Percentiles rank a stretch among this genome's conserved stretches.
Conservation (phyloP, 2,888 invertebrate genomes). For the Desoria tigrina region DNA sequence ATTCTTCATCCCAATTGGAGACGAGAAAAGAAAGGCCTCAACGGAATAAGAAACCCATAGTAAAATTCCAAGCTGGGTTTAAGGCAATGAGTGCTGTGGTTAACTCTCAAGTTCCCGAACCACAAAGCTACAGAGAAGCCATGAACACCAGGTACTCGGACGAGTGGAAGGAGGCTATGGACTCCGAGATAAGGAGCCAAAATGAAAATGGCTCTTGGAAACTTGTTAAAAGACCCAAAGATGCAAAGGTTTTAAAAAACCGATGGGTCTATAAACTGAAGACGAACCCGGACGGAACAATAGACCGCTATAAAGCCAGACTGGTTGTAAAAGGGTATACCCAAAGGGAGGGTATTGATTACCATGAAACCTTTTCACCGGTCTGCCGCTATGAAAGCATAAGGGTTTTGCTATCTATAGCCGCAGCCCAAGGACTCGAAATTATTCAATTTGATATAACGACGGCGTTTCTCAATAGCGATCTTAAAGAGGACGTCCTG, state of each 20-base stretch:
- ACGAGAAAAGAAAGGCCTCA: too few relatives aligned
- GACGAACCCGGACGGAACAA: constrained; percentile 16
- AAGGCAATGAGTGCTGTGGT: background rate
- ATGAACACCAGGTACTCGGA: background rate
- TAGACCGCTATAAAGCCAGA: constrained; percentile 24
- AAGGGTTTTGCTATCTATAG: constrained; percentile 15
- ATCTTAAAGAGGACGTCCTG: constrained; percentile 25
- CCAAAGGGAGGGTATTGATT: constrained; percentile 27
- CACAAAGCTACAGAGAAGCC: background rate
- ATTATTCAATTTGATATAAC: constrained; percentile 30
- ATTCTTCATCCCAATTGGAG: too few relatives aligned
- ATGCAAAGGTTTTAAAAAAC: constrained; percentile 13
- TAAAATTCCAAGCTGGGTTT: background rate
- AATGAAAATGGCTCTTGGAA: background rate
- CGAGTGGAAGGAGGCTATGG: constrained; percentile 17
- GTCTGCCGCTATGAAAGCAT: constrained; percentile 27
- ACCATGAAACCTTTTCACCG: constrained; percentile 28
- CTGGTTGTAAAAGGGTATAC: constrained; percentile 21
- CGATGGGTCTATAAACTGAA: constrained; percentile 29
- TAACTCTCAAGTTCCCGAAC: background rate
- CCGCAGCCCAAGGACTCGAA: constrained; percentile 9
- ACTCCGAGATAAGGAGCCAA: background rate
- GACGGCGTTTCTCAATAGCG: too few relatives aligned
- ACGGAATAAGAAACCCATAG: too few relatives aligned
- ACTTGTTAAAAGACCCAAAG: background rate